Evolutionary conservation across 2,113 vertebrate genomes (phyloP).

Genomic region (Ailurus styani): DNA sequence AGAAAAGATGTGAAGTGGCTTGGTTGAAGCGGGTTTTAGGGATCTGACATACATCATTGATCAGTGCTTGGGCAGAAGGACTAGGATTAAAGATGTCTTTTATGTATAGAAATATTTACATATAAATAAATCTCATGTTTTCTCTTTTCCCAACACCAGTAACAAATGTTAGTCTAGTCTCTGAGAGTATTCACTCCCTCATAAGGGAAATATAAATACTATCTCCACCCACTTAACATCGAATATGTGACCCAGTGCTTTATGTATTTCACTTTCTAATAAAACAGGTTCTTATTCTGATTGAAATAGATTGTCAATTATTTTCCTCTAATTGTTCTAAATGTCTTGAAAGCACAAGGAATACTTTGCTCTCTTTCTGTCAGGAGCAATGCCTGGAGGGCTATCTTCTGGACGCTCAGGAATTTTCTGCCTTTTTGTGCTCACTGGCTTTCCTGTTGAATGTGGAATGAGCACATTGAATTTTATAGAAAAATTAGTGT

Average conservation of each 20-base stretch:
- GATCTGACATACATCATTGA: neutral
- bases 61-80: neutral
- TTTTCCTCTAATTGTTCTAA: neutral
- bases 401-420: neutral
- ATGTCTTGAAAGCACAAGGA: neutral
- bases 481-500: neutral
- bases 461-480: neutral
- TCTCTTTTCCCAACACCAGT: neutral
- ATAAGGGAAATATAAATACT: neutral
- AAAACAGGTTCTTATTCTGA: neutral
- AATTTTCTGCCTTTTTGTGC: neutral
- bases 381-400: neutral
- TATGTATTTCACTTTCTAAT: neutral
- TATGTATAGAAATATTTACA: constrained; percentile 7
- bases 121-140: neutral
- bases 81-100: neutral
- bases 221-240: neutral
- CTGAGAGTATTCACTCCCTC: neutral
- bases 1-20: neutral
- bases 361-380: neutral
- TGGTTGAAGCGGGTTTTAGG: neutral
- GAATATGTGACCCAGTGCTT: neutral
- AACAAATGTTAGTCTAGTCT: neutral
- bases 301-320: neutral
- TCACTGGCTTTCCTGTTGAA: neutral